Conservation (phyloP, 2,888 invertebrate species). For the Nomada ferruginata region DNA sequence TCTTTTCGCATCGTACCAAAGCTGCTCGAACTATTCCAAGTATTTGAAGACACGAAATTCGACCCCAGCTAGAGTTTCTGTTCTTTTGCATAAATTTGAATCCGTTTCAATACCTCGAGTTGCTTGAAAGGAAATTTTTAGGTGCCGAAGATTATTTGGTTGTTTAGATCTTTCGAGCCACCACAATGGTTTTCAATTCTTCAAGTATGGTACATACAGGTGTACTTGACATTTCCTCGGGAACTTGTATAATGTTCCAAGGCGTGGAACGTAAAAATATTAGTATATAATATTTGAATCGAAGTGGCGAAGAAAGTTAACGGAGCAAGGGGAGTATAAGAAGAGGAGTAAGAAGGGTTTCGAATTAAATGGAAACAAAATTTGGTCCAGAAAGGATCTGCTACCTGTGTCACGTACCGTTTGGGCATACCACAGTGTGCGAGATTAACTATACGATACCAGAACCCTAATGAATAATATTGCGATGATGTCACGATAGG, state of each 20-base stretch:
- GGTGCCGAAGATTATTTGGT: background rate
- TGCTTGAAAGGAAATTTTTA: background rate
- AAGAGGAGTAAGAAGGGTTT: no score
- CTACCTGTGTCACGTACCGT: constrained; percentile 62
- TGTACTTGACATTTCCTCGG: no score
- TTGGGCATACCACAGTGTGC: constrained; percentile 62
- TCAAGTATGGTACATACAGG: no score
- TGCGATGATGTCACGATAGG: constrained; percentile 60
- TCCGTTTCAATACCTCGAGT: background rate
- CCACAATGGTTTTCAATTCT: background rate
- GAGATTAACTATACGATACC: constrained; percentile 67
- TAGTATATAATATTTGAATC: no score
- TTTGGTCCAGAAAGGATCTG: constrained; percentile 43
- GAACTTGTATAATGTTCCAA: no score
- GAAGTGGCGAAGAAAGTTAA: no score
- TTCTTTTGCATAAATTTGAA: background rate
- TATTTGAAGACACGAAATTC: constrained; percentile 4
- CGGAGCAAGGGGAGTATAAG: no score
- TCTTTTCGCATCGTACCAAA: constrained; percentile 41
- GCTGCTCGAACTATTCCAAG: constrained; percentile 17
- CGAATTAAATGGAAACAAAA: constrained; percentile 8
- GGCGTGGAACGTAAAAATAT: no score
- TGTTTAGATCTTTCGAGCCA: background rate
- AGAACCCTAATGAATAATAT: constrained; percentile 66
- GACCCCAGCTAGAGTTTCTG: background rate